A percentile compares a stretch with the other conserved stretches of the same genome.
phyloP scores from a whole-genome alignment of 2,888 invertebrate species.

The Apodemia hepburni region DNA sequence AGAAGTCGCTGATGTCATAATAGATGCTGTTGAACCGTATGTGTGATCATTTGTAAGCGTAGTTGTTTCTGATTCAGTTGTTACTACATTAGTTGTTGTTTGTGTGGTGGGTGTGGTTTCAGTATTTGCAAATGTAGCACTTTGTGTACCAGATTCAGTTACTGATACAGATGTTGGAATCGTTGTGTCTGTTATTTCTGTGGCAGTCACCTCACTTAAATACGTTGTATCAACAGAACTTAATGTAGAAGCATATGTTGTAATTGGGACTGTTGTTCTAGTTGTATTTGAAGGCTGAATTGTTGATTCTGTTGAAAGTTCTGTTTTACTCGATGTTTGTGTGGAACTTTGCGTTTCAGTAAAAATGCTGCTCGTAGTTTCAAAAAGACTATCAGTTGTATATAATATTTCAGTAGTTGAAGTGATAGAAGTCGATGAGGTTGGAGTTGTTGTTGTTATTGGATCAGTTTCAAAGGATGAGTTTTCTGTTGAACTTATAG shows the following conservation, averaged over 20 bases:
- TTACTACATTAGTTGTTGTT: too few relatives aligned
- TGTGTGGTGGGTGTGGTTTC: not conserved
- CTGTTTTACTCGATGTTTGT: not conserved
- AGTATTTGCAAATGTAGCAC: not conserved
- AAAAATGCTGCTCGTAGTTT: not conserved
- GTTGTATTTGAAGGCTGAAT: not conserved
- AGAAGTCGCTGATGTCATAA: not conserved
- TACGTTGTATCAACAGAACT: not conserved
- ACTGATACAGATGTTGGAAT: not conserved
- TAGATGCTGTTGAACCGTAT: not conserved
- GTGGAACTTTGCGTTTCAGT: not conserved
- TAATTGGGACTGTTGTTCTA: not conserved
- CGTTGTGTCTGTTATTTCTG: not conserved
- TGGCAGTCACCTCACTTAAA: not conserved
- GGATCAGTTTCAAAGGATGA: not conserved
- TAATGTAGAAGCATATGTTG: not conserved
- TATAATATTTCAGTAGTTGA: too few relatives aligned
- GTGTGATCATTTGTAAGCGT: not conserved
- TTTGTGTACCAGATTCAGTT: not conserved
- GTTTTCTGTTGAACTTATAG: not conserved
- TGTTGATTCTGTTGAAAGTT: not conserved
- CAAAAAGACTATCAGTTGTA: not conserved
- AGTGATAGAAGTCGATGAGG: not conserved
- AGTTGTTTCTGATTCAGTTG: not conserved
- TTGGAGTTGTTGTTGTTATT: not conserved